A percentile compares a stretch with the other conserved stretches of the same genome.
phyloP scores from a whole-genome alignment of 2,113 vertebrate genomes.

The Myocastor coypus region DNA sequence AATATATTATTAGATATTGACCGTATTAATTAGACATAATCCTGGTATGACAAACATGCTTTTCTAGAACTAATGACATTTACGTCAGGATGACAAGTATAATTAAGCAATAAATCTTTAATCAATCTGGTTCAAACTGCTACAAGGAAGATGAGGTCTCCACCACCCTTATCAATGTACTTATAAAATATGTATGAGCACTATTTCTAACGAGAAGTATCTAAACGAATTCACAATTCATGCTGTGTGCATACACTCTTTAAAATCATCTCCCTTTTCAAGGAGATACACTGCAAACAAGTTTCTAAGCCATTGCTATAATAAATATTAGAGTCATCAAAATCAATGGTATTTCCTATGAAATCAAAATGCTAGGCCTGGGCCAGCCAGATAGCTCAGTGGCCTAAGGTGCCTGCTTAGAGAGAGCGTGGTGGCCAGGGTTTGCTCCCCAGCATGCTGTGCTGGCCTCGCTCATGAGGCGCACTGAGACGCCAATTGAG shows the following conservation, averaged over 20 bases:
- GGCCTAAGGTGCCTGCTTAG: too few species aligned
- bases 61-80: conserved; percentile 79
- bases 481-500: too few species aligned
- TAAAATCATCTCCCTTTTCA: conserved; percentile 34
- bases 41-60: conserved; percentile 72
- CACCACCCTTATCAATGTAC: conserved; percentile 73
- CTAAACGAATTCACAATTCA: conserved; percentile 70
- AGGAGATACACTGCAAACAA: conserved; percentile 61
- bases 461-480: too few species aligned
- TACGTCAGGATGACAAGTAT: conserved; percentile 80
- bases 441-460: too few species aligned
- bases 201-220: conserved; percentile 67
- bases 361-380: conserved; percentile 33
- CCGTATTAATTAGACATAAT: conserved; percentile 75
- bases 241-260: conserved; percentile 10
- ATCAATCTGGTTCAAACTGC: conserved; percentile 70
- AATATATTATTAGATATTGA: conserved; percentile 66
- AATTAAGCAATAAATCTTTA: conserved; percentile 77
- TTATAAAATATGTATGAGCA: conserved; percentile 73
- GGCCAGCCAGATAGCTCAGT: too few species aligned
- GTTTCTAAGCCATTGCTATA: neutral
- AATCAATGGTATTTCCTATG: conserved; percentile 35
- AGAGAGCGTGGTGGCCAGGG: too few species aligned
- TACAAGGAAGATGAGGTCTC: conserved; percentile 66
- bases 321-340: conserved; percentile 38